Conservation (phyloP, 2,113 vertebrate genomes). For the Etheostoma spectabile region DNA sequence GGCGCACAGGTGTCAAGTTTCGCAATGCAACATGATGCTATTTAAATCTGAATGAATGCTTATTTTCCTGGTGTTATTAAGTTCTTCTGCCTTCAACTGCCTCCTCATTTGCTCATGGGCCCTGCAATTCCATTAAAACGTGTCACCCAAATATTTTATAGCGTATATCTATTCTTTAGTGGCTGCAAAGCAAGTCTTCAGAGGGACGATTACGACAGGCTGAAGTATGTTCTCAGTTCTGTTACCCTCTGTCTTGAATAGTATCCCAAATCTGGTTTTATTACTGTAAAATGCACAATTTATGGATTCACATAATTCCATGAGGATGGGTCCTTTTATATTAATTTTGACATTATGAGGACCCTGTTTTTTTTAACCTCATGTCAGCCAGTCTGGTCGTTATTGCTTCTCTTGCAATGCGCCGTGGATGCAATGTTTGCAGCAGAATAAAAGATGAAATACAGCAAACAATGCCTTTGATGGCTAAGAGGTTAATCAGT, state of each 20-base stretch:
- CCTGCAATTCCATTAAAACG: slow-evolving; percentile 71
- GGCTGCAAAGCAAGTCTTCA: slow-evolving; percentile 52
- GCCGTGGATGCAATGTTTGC: slow-evolving; percentile 39
- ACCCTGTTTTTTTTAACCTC: neutral
- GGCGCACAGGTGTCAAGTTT: slow-evolving; percentile 42
- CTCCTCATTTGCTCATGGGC: slow-evolving; percentile 64
- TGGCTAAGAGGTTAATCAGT: slow-evolving; percentile 58
- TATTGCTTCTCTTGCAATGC: slow-evolving; percentile 1
- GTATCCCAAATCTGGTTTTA: neutral
- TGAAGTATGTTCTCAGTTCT: slow-evolving; percentile 16
- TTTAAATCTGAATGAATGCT: slow-evolving; percentile 56
- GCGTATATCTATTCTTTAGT: slow-evolving; percentile 51
- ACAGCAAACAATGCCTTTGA: slow-evolving; percentile 41
- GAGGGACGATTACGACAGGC: slow-evolving; percentile 50
- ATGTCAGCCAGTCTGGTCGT: neutral
- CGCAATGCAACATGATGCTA: slow-evolving; percentile 49
- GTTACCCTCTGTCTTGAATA: neutral
- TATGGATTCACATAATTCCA: neutral
- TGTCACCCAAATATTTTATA: slow-evolving; percentile 35
- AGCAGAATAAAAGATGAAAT: slow-evolving; percentile 36
- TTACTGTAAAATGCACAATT: neutral
- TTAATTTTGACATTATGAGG: slow-evolving; percentile 10
- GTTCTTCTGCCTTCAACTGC: slow-evolving; percentile 50
- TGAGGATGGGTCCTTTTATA: neutral
- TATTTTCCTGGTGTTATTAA: slow-evolving; percentile 24